Percentiles rank a stretch among this genome's conserved stretches.
Conservation (phyloP, 1,140 invertebrate species). For the Lasioglossum baleicum region DNA sequence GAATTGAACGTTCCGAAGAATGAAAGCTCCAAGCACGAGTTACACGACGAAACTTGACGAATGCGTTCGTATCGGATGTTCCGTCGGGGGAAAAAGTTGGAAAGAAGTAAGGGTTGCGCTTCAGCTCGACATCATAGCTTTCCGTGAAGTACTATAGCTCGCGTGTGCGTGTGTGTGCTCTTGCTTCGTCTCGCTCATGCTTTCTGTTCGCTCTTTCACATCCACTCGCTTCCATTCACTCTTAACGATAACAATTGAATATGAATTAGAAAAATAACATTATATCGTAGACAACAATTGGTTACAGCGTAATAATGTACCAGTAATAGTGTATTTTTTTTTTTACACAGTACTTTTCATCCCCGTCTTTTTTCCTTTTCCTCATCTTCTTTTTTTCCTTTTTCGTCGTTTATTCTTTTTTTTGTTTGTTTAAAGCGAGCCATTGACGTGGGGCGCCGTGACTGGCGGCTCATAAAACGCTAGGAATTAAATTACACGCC, state of each 20-base stretch:
- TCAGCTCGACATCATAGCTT: neutral
- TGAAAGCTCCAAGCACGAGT: neutral
- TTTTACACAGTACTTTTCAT: constrained; percentile 60
- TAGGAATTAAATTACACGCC: constrained; percentile 59
- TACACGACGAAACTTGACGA: neutral
- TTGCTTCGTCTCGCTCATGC: constrained; percentile 7
- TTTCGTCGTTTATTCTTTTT: constrained; percentile 33
- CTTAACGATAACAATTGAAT: constrained; percentile 81
- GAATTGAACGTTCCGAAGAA: neutral
- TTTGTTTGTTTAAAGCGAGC: constrained; percentile 53
- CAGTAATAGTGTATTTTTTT: constrained; percentile 59
- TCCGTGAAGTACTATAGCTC: constrained; percentile 1
- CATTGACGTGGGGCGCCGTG: constrained; percentile 60
- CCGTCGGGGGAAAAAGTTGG: constrained; percentile 4
- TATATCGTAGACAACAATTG: constrained; percentile 80
- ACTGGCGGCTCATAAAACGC: constrained; percentile 47
- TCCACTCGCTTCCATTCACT: constrained; percentile 51
- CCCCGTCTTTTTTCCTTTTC: constrained; percentile 4
- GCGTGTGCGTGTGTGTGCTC: constrained; percentile 25
- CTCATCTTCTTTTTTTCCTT: constrained; percentile 19
- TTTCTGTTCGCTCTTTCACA: neutral
- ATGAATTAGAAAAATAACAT: constrained; percentile 81
- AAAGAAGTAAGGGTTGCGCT: constrained; percentile 9
- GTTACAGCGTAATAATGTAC: constrained; percentile 74
- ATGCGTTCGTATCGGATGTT: constrained; percentile 6